These are phyloP conservation scores for Lithobates pipiens DNA, from an alignment of 2,797 vertebrate species.

Conservation along the genomic window DNA sequence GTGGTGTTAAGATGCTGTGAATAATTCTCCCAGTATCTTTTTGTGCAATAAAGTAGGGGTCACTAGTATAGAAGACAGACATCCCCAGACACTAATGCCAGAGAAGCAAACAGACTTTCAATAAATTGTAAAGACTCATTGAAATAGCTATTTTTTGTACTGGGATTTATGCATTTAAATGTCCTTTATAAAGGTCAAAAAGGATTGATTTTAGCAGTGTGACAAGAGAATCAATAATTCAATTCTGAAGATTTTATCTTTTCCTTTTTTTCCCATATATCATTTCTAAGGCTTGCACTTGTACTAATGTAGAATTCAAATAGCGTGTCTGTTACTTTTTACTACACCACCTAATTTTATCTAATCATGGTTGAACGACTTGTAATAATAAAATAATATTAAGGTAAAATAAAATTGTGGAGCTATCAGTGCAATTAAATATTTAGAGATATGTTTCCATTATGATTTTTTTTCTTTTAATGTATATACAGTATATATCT, in stretches of 20 bases:
- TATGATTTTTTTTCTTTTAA: too few species aligned
- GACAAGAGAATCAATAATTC: constrained; percentile 12
- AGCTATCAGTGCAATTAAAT: too few species aligned
- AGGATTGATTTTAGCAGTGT: constrained; percentile 20
- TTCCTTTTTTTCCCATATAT: neutral
- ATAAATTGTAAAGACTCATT: neutral
- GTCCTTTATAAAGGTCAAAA: constrained; percentile 13
- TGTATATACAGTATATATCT: too few species aligned
- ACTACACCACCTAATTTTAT: too few species aligned
- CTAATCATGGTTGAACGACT: too few species aligned
- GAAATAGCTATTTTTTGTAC: neutral
- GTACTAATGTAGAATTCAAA: too few species aligned
- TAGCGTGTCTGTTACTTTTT: too few species aligned
- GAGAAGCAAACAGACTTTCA: neutral
- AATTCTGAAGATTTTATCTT: neutral
- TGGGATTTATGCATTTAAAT: constrained; percentile 11
- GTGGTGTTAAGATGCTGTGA: neutral
- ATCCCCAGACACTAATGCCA: neutral
- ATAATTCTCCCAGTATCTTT: neutral
- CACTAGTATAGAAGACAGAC: neutral
- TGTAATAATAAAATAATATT: too few species aligned
- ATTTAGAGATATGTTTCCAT: too few species aligned
- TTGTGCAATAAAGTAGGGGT: neutral
- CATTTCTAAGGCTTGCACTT: neutral
- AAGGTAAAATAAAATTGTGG: too few species aligned